phyloP scores from a whole-genome alignment of 1,140 invertebrate species.

The Nephila pilipes region DNA sequence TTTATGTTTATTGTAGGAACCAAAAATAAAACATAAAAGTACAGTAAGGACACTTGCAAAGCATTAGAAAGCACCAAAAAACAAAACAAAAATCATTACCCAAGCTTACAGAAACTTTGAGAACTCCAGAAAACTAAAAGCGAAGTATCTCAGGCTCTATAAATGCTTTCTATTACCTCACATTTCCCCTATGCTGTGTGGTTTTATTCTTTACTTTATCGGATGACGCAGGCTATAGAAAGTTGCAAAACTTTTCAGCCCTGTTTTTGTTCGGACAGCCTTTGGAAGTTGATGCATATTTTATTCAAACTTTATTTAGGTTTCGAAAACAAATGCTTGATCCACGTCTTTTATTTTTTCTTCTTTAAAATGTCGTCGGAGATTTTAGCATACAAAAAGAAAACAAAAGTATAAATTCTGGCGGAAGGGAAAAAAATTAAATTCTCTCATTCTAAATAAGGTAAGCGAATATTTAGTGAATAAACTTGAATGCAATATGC shows the following conservation, averaged over 20 bases:
- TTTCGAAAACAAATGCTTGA: neutral
- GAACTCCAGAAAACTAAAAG: neutral
- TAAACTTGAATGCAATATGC: neutral
- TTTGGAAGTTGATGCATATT: neutral
- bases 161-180: neutral
- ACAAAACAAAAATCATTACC: neutral
- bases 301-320: conserved; percentile 42
- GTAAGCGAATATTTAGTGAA: neutral
- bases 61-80: neutral
- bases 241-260: neutral
- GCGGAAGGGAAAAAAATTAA: neutral
- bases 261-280: neutral
- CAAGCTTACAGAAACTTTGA: neutral
- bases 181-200: neutral
- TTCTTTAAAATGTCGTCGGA: neutral
- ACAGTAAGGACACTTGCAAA: neutral
- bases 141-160: neutral
- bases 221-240: neutral
- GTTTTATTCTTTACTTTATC: conserved; percentile 7
- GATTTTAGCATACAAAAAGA: neutral
- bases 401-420: neutral
- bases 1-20: too few species aligned
- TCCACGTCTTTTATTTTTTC: neutral
- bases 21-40: too few species aligned
- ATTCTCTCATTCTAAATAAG: neutral